Evolutionary conservation across 1,140 invertebrate species (phyloP).

Genomic region (Apis dorsata): DNA sequence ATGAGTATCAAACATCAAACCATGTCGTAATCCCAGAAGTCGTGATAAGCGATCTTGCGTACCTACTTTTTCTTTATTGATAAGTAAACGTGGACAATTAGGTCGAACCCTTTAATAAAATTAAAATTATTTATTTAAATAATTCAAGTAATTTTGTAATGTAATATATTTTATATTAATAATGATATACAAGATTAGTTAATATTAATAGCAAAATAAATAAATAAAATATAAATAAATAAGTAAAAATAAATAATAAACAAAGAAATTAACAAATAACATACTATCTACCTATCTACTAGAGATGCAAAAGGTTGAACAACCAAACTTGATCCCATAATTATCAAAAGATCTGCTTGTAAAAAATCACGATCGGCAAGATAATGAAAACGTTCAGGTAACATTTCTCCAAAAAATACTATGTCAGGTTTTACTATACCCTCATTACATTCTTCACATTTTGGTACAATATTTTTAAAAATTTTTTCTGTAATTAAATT

Average conservation of each 20-base stretch:
- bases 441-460: conserved; percentile 86
- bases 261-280: too few relatives aligned
- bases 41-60: conserved; percentile 80
- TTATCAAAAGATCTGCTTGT: conserved; percentile 94
- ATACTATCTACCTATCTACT: conserved; percentile 86
- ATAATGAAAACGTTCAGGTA: conserved; percentile 88
- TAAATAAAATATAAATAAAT: too few relatives aligned
- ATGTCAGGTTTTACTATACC: conserved; percentile 96
- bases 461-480: conserved; percentile 86
- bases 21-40: conserved; percentile 81
- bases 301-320: conserved; percentile 98
- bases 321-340: conserved; percentile 96
- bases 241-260: too few relatives aligned
- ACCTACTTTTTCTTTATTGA: conserved; percentile 90
- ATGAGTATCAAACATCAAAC: conserved; percentile 85
- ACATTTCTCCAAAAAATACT: conserved; percentile 95
- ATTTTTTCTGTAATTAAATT: conserved; percentile 83
- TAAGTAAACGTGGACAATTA: conserved; percentile 89
- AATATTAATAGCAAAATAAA: too few relatives aligned
- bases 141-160: too few relatives aligned
- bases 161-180: too few relatives aligned
- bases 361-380: conserved; percentile 87
- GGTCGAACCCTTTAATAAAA: conserved; percentile 83
- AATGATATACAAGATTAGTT: too few relatives aligned
- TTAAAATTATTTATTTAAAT: neutral